Conservation (phyloP, 1,140 invertebrate species). For the Formica exsecta region DNA sequence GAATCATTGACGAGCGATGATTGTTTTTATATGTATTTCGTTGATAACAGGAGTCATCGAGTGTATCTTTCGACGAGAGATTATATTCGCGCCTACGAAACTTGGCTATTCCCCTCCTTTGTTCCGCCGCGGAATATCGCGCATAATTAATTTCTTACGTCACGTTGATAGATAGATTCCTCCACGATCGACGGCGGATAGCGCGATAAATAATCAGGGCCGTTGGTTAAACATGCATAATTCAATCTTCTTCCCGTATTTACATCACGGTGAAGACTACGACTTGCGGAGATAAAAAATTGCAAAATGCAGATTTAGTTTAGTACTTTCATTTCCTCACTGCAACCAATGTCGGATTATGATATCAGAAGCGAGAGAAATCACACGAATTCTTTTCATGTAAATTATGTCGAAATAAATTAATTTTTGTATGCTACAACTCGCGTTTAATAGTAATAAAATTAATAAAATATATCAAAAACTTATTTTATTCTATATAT, state of each 20-base stretch:
- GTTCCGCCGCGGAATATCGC: not conserved
- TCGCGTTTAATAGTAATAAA: no score
- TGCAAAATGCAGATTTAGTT: no score
- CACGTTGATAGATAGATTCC: conserved; percentile 4
- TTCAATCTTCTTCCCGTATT: conserved; percentile 12
- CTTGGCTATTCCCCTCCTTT: not conserved
- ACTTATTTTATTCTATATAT: no score
- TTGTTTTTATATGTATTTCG: not conserved
- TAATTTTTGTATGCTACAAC: no score
- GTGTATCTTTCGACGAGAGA: not conserved
- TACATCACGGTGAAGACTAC: not conserved
- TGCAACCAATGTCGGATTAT: no score
- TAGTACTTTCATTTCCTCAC: no score
- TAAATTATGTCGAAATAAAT: no score
- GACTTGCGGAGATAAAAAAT: not conserved
- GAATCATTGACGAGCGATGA: not conserved
- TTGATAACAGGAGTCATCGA: not conserved
- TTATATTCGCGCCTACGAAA: not conserved
- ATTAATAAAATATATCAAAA: no score
- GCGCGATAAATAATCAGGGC: conserved; percentile 14
- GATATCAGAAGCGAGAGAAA: no score
- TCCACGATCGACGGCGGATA: not conserved
- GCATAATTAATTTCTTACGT: conserved; percentile 37
- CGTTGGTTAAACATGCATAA: not conserved
- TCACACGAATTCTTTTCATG: no score